These are phyloP conservation scores for Antechinus flavipes DNA, from an alignment of 2,113 vertebrate genomes.

Conservation along the genomic window DNA sequence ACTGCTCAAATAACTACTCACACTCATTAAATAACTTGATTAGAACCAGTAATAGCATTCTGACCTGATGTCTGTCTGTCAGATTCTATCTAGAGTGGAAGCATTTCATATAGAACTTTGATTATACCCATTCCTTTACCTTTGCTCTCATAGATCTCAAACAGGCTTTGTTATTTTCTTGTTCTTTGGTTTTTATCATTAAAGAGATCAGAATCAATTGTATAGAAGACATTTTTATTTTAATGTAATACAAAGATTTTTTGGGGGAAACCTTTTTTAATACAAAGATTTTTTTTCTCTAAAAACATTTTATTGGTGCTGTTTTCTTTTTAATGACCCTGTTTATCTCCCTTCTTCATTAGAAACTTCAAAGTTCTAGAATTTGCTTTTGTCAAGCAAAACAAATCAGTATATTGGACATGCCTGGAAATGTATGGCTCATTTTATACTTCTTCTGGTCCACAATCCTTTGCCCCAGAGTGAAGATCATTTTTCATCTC, in stretches of 20 bases:
- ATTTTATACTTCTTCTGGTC: not conserved
- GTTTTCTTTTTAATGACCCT: not conserved
- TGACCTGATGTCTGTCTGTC: not conserved
- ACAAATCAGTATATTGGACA: not conserved
- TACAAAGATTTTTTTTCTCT: not conserved
- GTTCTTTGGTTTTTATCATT: not conserved
- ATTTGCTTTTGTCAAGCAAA: not conserved
- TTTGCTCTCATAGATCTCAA: not conserved
- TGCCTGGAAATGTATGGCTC: not conserved
- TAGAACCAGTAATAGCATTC: not conserved
- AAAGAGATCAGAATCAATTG: not conserved
- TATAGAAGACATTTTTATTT: not conserved
- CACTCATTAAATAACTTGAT: not conserved
- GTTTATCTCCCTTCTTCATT: not conserved
- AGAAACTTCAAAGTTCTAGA: not conserved
- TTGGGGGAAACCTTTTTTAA: not conserved
- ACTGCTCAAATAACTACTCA: not conserved
- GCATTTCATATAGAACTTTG: not conserved
- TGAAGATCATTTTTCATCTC: not conserved
- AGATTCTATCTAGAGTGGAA: not conserved
- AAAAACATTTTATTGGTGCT: not conserved
- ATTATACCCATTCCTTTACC: not conserved
- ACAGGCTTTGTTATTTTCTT: constrained; percentile 9
- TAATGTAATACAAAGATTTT: not conserved
- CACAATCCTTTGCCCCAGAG: not conserved